phyloP scores from a whole-genome alignment of 1,140 invertebrate species.

The Eueides isabella region DNA sequence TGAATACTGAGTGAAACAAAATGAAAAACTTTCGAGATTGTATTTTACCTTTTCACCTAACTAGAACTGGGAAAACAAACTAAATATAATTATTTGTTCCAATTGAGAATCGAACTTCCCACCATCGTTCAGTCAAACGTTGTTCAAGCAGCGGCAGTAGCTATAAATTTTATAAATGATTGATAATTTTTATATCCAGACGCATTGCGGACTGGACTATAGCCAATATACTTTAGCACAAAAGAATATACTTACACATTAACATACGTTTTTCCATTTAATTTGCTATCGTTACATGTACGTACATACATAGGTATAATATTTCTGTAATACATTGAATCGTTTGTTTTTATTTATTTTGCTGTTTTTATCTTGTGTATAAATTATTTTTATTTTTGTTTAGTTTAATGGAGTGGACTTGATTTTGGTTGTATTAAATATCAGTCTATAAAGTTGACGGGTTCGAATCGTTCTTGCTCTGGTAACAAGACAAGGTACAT shows the following conservation, averaged over 20 bases:
- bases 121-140: neutral
- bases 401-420: too few species aligned
- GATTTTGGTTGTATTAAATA: too few species aligned
- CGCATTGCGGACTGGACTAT: constrained; percentile 12
- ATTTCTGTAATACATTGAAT: neutral
- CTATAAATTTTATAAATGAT: neutral
- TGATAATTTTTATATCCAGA: neutral
- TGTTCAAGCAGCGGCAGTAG: neutral
- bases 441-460: too few species aligned
- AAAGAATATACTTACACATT: constrained; percentile 4
- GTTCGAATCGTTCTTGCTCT: too few species aligned
- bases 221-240: constrained; percentile 13
- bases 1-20: too few species aligned
- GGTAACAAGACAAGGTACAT: too few species aligned
- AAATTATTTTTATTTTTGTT: neutral
- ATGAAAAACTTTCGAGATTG: too few species aligned
- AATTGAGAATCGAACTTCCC: neutral
- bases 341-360: constrained; percentile 8
- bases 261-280: constrained; percentile 15
- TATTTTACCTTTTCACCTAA: too few species aligned
- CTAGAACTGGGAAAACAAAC: too few species aligned
- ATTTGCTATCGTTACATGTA: constrained; percentile 1
- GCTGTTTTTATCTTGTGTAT: neutral
- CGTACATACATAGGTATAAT: neutral
- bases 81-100: neutral